Percentiles rank a stretch among this genome's conserved stretches.
Conservation (phyloP, 2,888 invertebrate species). For the Patella caerulea region DNA sequence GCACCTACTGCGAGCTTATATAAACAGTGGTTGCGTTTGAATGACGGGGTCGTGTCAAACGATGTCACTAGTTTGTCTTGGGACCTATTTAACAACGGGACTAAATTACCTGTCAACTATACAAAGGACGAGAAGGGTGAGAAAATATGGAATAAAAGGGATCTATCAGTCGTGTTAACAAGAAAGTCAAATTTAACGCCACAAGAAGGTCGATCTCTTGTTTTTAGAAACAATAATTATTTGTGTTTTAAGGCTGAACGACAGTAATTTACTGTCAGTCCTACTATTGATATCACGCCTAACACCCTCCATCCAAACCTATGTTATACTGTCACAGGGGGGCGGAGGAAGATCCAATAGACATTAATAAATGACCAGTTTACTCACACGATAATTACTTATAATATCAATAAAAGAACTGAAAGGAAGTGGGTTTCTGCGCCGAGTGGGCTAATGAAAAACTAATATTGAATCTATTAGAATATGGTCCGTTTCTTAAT, state of each 20-base stretch:
- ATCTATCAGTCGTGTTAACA: conserved; percentile 12
- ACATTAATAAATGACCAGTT: too few relatives aligned
- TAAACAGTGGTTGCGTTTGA: conserved; percentile 18
- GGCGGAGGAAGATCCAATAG: too few relatives aligned
- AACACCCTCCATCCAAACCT: too few relatives aligned
- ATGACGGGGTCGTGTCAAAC: conserved; percentile 16
- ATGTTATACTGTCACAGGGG: too few relatives aligned
- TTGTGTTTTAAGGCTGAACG: background rate
- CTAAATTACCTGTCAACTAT: conserved; percentile 24
- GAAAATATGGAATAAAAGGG: conserved; percentile 23
- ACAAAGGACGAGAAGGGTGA: conserved; percentile 22
- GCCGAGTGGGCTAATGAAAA: too few relatives aligned
- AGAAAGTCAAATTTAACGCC: background rate
- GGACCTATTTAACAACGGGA: conserved; percentile 8
- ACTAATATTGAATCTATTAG: too few relatives aligned
- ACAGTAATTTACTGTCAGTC: conserved; percentile 3
- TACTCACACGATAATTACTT: too few relatives aligned
- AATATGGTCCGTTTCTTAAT: too few relatives aligned
- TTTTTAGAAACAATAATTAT: background rate
- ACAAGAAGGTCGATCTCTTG: background rate
- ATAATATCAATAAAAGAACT: too few relatives aligned
- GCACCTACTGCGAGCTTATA: conserved; percentile 23
- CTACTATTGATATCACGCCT: too few relatives aligned
- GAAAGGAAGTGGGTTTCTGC: too few relatives aligned
- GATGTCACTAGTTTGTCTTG: conserved; percentile 7